Percentiles rank a stretch among this genome's conserved stretches.
Evolutionary conservation across 92 coral and sea anemone species (phyloP).

Genomic region (Palythoa caribaeorum): DNA sequence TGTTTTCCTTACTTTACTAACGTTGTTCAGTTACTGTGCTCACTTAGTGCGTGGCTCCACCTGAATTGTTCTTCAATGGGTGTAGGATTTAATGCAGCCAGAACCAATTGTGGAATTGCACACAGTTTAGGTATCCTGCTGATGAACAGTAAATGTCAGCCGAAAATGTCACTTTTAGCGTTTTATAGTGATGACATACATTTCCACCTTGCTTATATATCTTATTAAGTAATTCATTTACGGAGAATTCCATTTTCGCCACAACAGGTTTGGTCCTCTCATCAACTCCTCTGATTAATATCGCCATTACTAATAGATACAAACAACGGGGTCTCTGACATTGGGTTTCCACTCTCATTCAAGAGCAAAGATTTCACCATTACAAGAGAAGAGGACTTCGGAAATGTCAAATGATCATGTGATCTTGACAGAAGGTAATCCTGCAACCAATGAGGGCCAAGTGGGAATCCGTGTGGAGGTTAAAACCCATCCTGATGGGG

Average conservation of each 20-base stretch:
- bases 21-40: no score
- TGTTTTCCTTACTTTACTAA: no score
- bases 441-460: not conserved
- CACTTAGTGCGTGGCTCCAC: no score
- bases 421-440: slow-evolving; percentile 2
- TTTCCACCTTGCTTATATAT: no score
- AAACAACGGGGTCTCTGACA: slow-evolving; percentile 33
- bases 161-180: no score
- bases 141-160: no score
- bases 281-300: not conserved
- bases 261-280: not conserved
- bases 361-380: not conserved
- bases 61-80: no score
- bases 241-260: not conserved
- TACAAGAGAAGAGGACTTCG: not conserved
- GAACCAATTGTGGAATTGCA: no score
- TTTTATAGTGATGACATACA: no score
- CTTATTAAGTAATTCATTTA: no score
- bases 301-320: not conserved
- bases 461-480: slow-evolving; percentile 43
- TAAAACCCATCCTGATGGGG: slow-evolving; percentile 83
- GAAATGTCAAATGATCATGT: slow-evolving; percentile 39
- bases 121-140: no score
- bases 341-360: not conserved
- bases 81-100: no score